These are phyloP conservation scores for Neomonachus schauinslandi DNA, from an alignment of 2,113 vertebrate genomes.

Conservation along the genomic window DNA sequence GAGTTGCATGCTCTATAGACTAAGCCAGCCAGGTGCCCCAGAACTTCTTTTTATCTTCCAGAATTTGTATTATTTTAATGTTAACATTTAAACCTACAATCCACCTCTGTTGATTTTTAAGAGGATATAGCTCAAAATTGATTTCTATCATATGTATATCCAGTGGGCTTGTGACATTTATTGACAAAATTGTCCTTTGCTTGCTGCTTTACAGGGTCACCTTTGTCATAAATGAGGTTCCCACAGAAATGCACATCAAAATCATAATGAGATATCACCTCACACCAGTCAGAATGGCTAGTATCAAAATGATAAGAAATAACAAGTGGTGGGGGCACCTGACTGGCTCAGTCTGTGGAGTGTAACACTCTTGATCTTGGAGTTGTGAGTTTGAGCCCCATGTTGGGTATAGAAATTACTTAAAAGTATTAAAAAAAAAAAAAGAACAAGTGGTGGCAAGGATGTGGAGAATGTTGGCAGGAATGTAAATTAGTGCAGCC, in stretches of 20 bases:
- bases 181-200: not conserved
- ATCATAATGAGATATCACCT: not conserved
- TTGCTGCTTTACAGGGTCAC: not conserved
- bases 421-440: too few species aligned
- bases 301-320: not conserved
- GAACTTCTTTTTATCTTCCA: not conserved
- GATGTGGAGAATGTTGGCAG: not conserved
- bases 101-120: not conserved
- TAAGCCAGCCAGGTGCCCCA: not conserved
- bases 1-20: not conserved
- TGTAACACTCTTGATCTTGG: too few species aligned
- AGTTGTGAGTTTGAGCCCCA: too few species aligned
- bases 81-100: not conserved
- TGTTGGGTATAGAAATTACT: too few species aligned
- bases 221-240: not conserved
- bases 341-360: too few species aligned
- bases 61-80: not conserved
- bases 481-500: not conserved
- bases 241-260: not conserved
- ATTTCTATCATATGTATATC: not conserved
- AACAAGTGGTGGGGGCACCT: not conserved
- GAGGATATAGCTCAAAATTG: not conserved
- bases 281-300: not conserved
- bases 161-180: not conserved
- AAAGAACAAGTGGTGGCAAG: not conserved